Conservation (phyloP, 37 sponge, comb jelly and placozoan genomes). For the Oopsacas minuta region DNA sequence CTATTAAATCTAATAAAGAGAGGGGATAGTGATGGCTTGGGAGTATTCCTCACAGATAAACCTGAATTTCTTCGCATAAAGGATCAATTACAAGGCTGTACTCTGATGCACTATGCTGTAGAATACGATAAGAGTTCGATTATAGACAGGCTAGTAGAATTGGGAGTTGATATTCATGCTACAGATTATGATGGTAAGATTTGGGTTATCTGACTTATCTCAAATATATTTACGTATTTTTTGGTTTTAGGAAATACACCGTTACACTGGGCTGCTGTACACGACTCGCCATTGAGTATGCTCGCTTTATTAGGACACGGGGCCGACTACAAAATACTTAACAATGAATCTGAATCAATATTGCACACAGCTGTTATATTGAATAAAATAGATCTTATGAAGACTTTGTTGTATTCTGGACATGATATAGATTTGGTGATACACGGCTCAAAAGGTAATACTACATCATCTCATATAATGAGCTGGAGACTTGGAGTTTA, state of each 20-base stretch:
- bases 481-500: neutral
- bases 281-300: constrained; percentile 25
- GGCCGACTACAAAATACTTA: constrained; percentile 34
- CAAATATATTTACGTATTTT: neutral
- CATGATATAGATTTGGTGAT: neutral
- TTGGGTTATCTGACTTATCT: neutral
- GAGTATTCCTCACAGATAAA: neutral
- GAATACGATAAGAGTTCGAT: neutral
- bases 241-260: constrained; percentile 34
- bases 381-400: neutral
- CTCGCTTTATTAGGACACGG: constrained; percentile 32
- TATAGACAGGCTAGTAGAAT: neutral
- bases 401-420: neutral
- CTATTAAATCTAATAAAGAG: neutral
- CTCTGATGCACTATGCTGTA: neutral
- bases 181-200: constrained; percentile 41
- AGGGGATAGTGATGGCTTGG: neutral
- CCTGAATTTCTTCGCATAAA: neutral
- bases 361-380: constrained; percentile 3
- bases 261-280: constrained; percentile 44
- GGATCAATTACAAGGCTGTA: neutral
- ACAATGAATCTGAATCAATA: neutral
- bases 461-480: neutral
- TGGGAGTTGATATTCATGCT: constrained; percentile 33
- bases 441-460: neutral